A percentile compares a stretch with the other conserved stretches of the same genome.
These are phyloP conservation scores for Aldabrachelys gigantea DNA, from an alignment of 2,113 vertebrate species.

Conservation along the genomic window DNA sequence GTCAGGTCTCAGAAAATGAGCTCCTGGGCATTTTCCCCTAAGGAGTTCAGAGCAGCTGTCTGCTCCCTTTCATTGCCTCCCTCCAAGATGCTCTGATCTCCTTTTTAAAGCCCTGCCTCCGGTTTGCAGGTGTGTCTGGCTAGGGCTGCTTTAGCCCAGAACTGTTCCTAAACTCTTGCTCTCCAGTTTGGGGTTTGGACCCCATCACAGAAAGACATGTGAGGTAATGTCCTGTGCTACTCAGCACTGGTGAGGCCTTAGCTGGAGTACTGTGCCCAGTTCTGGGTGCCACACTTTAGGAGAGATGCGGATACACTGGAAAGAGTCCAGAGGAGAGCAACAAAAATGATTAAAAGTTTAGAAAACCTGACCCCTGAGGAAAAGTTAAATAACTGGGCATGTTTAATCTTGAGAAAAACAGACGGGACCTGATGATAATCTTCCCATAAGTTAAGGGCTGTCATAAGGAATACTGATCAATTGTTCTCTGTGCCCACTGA, in stretches of 20 bases:
- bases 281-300: neutral
- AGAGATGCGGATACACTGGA: neutral
- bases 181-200: neutral
- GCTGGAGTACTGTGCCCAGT: neutral
- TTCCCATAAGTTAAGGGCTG: neutral
- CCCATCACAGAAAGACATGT: no score
- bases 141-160: no score
- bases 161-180: neutral
- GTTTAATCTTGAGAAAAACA: neutral
- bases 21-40: neutral
- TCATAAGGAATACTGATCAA: neutral
- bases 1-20: neutral
- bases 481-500: neutral
- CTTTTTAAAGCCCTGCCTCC: no score
- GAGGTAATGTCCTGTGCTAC: neutral
- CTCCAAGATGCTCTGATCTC: neutral
- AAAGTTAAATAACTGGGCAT: neutral
- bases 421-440: neutral
- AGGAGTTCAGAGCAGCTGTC: neutral
- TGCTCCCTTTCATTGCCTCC: neutral
- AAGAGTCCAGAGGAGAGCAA: neutral
- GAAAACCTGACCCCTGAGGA: neutral
- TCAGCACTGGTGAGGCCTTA: neutral
- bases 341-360: neutral
- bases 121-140: no score